Percentiles rank a stretch among this genome's conserved stretches.
These are phyloP conservation scores for Enteromius afrohamiltoni DNA, from an alignment of 2,797 vertebrate genomes.

Conservation along the genomic window DNA sequence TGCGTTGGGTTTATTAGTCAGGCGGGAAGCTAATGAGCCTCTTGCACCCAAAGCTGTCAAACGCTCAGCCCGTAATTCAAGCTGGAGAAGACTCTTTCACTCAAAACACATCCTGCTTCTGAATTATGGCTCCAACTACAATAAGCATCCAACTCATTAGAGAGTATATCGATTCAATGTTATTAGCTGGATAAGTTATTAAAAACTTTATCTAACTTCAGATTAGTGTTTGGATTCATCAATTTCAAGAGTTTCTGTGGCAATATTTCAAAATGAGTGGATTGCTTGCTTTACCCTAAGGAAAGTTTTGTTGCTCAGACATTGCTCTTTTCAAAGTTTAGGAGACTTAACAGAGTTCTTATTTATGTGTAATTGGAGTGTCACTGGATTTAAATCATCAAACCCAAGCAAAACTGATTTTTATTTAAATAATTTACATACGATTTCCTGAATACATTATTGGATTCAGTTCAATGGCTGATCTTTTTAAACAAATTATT, in stretches of 20 bases:
- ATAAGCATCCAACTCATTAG: conserved; percentile 25
- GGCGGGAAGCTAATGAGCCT: conserved; percentile 51
- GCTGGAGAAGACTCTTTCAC: conserved; percentile 46
- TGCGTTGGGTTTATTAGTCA: conserved; percentile 73
- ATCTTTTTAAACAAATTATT: background rate
- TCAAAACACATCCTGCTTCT: conserved; percentile 34
- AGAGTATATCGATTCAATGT: conserved; percentile 6
- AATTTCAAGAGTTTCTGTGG: background rate
- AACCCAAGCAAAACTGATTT: background rate
- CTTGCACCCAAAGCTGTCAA: conserved; percentile 66
- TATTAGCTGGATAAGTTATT: conserved; percentile 33
- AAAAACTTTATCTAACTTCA: conserved; percentile 34
- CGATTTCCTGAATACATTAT: background rate
- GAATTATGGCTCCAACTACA: conserved; percentile 11
- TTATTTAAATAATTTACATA: background rate
- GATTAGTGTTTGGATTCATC: background rate
- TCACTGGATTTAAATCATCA: background rate
- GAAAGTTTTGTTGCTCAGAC: background rate
- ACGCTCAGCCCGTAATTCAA: conserved; percentile 68
- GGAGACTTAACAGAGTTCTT: background rate
- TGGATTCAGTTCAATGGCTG: background rate
- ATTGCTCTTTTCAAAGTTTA: background rate
- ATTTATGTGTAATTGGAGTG: background rate
- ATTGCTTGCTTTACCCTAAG: background rate
- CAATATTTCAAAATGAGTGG: background rate